Base-by-base conservation (phyloP, 1,140 invertebrate species). In the Diachasma alloeum region DNA sequence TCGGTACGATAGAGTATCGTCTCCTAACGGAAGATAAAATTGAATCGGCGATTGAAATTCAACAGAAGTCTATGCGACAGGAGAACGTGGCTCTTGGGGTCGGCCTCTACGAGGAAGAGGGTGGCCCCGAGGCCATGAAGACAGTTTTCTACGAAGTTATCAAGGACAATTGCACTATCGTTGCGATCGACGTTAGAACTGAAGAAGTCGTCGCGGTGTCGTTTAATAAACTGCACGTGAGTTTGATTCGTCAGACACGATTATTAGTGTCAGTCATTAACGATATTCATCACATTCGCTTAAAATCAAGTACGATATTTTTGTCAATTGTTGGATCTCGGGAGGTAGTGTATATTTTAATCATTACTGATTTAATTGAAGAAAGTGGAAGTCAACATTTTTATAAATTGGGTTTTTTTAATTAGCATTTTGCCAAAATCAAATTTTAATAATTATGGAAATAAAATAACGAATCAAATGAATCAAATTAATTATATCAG, bases 161-260 rank as follows among this genome's bases (percentile, higher is more conserved):
- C 17, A 85, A 85, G 22, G 86, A 88, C 31, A 82, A 81, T 4
- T 76, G 81, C 11, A 85, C 82, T 2, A 68, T 87, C 46, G 76
- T 87, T 4, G 87, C 84, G 2, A 71, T 87, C 0, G 81, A 87
- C 48, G 80, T 36, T 4, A 24, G 73, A 11, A 85, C 82, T 0
- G 71, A 81, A 0, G 8, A 81, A 72, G 73, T 87, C 17, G 82
- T 81, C n/a, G 87, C 79, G 0, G 87, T 85, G 17, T 74, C 81
- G 0, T 87, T 87, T 70, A 87, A 86, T 73, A 88, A 87, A 75
- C 71, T 87, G 1, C 83, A 83, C 39, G 86, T 75, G 75, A 84
- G 80, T 84, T 63, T 69, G 11, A 72, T 37, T 66, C 31, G 71
- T 17, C 0, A 8, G 48, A 9, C 48, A 53, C 13, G 1, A 2